Evolutionary conservation across 2,888 invertebrate genomes (phyloP).

Genomic region (Trisateles emortualis): DNA sequence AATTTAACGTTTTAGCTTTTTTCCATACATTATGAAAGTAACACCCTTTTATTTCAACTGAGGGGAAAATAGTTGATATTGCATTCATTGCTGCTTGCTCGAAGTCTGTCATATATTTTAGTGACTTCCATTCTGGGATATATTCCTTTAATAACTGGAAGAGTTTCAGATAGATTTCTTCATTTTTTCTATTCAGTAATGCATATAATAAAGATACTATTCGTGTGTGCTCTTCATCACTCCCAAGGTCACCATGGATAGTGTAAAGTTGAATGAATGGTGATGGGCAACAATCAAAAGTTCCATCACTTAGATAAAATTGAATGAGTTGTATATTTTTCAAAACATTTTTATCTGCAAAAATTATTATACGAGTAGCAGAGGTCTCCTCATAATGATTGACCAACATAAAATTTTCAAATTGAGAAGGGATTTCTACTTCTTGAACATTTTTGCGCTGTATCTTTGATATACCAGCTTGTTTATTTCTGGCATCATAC

Average conservation of each 20-base stretch:
- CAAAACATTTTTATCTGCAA: slow-evolving; percentile 6
- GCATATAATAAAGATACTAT: slow-evolving; percentile 8
- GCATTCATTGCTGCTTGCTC: slow-evolving; percentile 11
- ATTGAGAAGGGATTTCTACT: slow-evolving; percentile 13
- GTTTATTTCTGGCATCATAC: slow-evolving; percentile 11
- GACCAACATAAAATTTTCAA: slow-evolving; percentile 3
- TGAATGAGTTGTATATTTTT: slow-evolving; percentile 1
- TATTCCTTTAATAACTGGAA: slow-evolving; percentile 6
- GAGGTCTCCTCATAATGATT: slow-evolving; percentile 8
- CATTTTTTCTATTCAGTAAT: slow-evolving; percentile 4
- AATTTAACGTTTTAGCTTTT: neutral
- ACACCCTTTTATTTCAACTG: slow-evolving; percentile 4
- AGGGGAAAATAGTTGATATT: neutral
- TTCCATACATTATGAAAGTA: slow-evolving; percentile 7
- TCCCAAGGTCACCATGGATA: slow-evolving; percentile 15
- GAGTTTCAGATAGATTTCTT: neutral
- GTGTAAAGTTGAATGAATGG: slow-evolving; percentile 18
- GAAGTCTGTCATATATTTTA: slow-evolving; percentile 8
- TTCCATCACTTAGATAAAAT: slow-evolving; percentile 12
- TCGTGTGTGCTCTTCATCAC: slow-evolving; percentile 11
- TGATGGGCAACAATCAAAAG: slow-evolving; percentile 16
- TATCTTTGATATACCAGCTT: slow-evolving; percentile 17
- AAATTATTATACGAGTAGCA: neutral
- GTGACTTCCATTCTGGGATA: slow-evolving; percentile 6
- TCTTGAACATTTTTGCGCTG: slow-evolving; percentile 11